Conservation (phyloP, 1,140 invertebrate genomes). For the Drosophila pectinifera region DNA sequence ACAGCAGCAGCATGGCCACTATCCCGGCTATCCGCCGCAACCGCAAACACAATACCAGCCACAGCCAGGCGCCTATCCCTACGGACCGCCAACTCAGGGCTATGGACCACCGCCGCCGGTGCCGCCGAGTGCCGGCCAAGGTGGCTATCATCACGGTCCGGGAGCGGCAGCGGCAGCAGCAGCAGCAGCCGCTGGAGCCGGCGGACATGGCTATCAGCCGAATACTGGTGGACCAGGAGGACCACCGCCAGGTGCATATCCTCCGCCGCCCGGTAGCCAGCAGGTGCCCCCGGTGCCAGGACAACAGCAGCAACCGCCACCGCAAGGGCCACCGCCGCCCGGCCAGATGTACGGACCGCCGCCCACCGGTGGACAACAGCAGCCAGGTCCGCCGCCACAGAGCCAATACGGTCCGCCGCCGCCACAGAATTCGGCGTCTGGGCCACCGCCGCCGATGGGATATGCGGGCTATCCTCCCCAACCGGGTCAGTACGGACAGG, state of each 20-base stretch:
- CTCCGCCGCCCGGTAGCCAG: slow-evolving; percentile 63
- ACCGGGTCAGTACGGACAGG: slow-evolving; percentile 78
- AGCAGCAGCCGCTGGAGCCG: slow-evolving; percentile 33
- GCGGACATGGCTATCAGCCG: slow-evolving; percentile 66
- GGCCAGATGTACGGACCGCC: slow-evolving; percentile 82
- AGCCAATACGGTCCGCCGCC: slow-evolving; percentile 84
- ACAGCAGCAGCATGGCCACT: slow-evolving; percentile 85
- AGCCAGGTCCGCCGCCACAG: slow-evolving; percentile 65
- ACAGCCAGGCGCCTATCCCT: slow-evolving; percentile 85
- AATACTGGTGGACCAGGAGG: slow-evolving; percentile 50
- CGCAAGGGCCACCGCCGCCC: slow-evolving; percentile 70
- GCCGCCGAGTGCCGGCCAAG: slow-evolving; percentile 72
- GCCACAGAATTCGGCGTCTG: slow-evolving; percentile 63
- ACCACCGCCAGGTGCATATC: slow-evolving; percentile 70
- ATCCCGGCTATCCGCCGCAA: slow-evolving; percentile 86
- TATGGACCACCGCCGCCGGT: slow-evolving; percentile 75
- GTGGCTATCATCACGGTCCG: slow-evolving; percentile 84
- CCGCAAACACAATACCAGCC: slow-evolving; percentile 85
- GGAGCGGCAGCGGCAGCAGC: slow-evolving; percentile 34
- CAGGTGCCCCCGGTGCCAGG: slow-evolving; percentile 73
- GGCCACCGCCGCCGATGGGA: slow-evolving; percentile 74
- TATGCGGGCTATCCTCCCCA: slow-evolving; percentile 77
- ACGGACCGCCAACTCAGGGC: slow-evolving; percentile 77
- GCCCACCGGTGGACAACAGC: slow-evolving; percentile 84
- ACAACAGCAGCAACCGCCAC: slow-evolving; percentile 69